Evolutionary conservation across 2,113 vertebrate genomes (phyloP), one percentile per base, ranked within the genome.

Genomic region (Platichthys flesus): DNA sequence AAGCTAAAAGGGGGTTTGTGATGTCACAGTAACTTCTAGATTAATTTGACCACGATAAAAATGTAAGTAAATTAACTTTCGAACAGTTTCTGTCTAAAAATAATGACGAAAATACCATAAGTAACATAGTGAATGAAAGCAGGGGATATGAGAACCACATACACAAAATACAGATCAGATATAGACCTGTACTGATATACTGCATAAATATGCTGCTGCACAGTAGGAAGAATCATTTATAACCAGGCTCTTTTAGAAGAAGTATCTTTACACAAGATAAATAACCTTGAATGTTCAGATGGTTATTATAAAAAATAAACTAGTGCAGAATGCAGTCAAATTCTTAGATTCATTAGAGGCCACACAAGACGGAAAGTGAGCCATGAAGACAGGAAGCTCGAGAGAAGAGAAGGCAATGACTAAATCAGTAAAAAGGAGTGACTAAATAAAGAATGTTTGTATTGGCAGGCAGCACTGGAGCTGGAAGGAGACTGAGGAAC

Each of bases 391-490:
- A 14, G 51, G 51, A 21, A 20, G 51, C 18, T 31, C 6, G 31
- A 7, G 51, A 10, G 20, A 54, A 54, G 51, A 54, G 18, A n/a
- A 8, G 6, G 18, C 18, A 54, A 49, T 13, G 67, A 28, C 26
- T 26, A 35, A 31, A 52, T 35, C 13, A 21, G n/a, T 37, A 26
- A n/a, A 40, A 51, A 40, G 20, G 52, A 69, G 15, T 9, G 76
- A 5, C 69, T 5, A 24, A 45, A 57, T 65, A 66, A 81, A 63
- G 12, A 47, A 56, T 40, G 62, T 71, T 63, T 15, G 69, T 71
- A 63, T 63, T 15, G 47, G 47, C 47, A 51, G 15, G 54, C 58
- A 42, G 66, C 2, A 24, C 24, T 42, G 9, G 55, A 60, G 64
- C 65, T 58, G 47, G 4, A 63, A 21, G 51, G 20, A 21, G 20